Percentiles rank a stretch among this genome's conserved stretches.
phyloP scores from a whole-genome alignment of 2,797 vertebrate genomes.

The Dromococcyx pavoninus region DNA sequence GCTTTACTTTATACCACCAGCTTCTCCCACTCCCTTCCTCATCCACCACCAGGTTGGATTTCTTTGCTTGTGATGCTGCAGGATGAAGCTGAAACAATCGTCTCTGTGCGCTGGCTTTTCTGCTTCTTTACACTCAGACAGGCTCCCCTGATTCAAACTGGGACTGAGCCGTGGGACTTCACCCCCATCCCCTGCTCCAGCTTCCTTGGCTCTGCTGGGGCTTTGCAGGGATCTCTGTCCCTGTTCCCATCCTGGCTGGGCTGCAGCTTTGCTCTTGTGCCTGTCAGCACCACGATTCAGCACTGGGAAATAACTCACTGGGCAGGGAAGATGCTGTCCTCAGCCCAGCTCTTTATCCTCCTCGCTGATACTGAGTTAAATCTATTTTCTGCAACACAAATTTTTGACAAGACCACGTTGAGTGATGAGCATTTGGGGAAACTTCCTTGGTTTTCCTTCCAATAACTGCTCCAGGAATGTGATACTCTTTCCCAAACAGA shows the following conservation, averaged over 20 bases:
- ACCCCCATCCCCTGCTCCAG: background rate
- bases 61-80: background rate
- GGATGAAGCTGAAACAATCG: rapidly evolving
- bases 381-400: background rate
- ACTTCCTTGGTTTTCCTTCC: background rate
- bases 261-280: background rate
- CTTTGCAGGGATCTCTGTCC: background rate
- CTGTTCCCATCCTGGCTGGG: rapidly evolving
- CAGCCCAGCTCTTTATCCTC: background rate
- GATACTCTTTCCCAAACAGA: background rate
- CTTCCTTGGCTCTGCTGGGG: background rate
- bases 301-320: rapidly evolving
- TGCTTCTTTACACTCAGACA: background rate
- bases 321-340: background rate
- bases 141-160: background rate
- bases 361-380: background rate
- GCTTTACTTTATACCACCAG: background rate
- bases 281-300: background rate
- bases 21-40: too few relatives aligned
- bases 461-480: rapidly evolving
- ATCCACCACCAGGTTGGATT: rapidly evolving
- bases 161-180: background rate
- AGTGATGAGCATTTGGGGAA: rapidly evolving
- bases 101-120: rapidly evolving
- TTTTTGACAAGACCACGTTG: background rate